These are phyloP conservation scores for Paraescarpia echinospica DNA, from an alignment of 1,140 invertebrate species.

Conservation along the genomic window DNA sequence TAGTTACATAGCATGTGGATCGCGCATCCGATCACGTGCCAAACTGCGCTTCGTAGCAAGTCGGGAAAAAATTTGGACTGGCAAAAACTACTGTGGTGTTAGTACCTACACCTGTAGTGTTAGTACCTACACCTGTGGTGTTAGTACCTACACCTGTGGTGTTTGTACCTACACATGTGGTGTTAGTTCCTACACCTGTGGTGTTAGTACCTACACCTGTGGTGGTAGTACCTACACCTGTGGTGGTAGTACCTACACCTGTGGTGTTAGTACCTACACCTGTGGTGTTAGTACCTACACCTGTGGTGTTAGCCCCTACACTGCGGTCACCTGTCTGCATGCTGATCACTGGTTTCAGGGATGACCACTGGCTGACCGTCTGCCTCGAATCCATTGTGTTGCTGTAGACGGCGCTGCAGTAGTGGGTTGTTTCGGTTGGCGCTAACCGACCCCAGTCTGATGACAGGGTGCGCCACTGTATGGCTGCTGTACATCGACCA, in stretches of 20 bases:
- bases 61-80: no score
- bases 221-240: background rate
- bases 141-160: no score
- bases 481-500: background rate
- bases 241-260: background rate
- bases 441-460: background rate
- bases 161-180: background rate
- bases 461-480: background rate
- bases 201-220: background rate
- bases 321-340: background rate
- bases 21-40: no score
- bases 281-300: background rate
- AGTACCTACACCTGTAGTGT: background rate
- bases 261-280: background rate
- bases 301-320: no score
- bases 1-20: no score
- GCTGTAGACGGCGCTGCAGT: background rate
- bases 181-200: background rate
- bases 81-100: no score
- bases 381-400: background rate
- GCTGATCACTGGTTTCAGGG: background rate
- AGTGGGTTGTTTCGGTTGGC: background rate
- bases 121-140: no score
- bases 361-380: no score
- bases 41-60: no score